Evolutionary conservation across 2,113 vertebrate species (phyloP).

Genomic region (Cygnus buccinator): DNA sequence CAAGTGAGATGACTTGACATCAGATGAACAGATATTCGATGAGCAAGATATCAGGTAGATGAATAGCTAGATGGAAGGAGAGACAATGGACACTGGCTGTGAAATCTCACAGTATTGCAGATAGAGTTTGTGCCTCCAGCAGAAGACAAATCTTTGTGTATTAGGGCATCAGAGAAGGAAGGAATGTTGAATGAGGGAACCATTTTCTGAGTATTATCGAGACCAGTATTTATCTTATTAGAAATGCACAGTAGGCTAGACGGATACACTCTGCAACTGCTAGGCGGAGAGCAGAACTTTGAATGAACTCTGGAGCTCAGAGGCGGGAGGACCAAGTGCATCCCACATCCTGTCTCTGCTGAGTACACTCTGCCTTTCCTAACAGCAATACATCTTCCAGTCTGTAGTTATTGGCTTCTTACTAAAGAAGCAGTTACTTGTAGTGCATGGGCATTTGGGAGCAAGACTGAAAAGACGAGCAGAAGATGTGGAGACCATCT

Average conservation of each 20-base stretch:
- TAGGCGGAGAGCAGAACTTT: neutral
- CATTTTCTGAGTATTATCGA: neutral
- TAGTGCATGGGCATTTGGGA: neutral
- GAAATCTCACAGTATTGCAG: conserved; percentile 18
- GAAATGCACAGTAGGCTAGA: neutral
- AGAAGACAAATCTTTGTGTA: neutral
- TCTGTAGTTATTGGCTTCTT: neutral
- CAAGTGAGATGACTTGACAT: neutral
- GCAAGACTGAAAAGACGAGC: neutral
- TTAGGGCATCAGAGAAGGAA: neutral
- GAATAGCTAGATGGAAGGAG: neutral
- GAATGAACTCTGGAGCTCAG: neutral
- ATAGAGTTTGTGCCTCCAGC: neutral
- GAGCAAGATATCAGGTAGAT: neutral
- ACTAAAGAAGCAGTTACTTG: neutral
- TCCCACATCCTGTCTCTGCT: neutral
- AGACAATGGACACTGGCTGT: neutral
- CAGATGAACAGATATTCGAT: neutral
- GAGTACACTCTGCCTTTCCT: neutral
- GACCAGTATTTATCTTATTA: neutral
- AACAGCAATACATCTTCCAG: neutral
- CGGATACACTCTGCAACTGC: neutral
- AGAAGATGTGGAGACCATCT: neutral
- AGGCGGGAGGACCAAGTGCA: neutral
- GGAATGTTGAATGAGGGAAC: neutral